These are phyloP conservation scores for Cassiopea andromeda DNA, from an alignment of 30 jellyfish, hydroid and myxozoan species.

Conservation along the genomic window DNA sequence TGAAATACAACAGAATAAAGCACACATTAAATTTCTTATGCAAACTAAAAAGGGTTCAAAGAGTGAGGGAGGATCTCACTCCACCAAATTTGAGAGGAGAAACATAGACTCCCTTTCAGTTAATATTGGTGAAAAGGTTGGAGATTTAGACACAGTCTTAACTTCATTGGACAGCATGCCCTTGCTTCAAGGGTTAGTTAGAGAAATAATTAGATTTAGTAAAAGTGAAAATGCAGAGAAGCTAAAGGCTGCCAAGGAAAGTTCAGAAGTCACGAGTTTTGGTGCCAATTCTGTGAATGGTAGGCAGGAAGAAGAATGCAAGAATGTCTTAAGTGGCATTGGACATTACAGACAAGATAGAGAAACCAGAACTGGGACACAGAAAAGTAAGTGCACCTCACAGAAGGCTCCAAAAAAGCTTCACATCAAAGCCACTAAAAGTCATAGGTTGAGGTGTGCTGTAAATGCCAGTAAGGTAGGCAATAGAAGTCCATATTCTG, in stretches of 20 bases:
- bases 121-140: background rate
- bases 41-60: background rate
- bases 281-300: background rate
- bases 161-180: slow-evolving; percentile 45
- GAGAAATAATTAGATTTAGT: slow-evolving; percentile 44
- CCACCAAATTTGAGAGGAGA: background rate
- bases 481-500: background rate
- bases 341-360: background rate
- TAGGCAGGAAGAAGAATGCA: background rate
- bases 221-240: background rate
- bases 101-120: background rate
- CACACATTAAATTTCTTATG: background rate
- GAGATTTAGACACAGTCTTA: slow-evolving; percentile 16
- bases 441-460: slow-evolving; percentile 52
- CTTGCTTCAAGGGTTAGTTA: slow-evolving; percentile 51
- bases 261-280: background rate
- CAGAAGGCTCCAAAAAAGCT: slow-evolving; percentile 17
- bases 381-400: background rate
- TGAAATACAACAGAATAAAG: background rate
- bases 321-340: background rate
- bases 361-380: background rate
- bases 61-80: background rate
- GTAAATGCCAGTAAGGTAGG: background rate
- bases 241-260: background rate
- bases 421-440: slow-evolving; percentile 37